phyloP scores from a whole-genome alignment of 2,888 invertebrate genomes.

The Balanococcus diminutus region DNA sequence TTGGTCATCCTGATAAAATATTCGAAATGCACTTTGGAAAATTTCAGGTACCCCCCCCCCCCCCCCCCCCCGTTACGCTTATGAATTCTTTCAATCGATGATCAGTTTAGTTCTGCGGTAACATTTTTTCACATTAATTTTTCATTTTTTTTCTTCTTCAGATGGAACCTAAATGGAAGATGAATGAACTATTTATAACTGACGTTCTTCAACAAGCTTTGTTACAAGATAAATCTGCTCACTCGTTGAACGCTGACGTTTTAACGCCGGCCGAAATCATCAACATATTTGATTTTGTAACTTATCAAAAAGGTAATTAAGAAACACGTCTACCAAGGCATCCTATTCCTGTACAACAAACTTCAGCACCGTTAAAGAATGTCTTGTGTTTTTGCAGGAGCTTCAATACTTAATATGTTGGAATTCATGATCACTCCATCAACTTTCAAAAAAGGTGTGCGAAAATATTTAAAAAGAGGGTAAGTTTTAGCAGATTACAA shows the following conservation, averaged over 20 bases:
- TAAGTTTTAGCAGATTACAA: background rate
- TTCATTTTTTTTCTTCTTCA: slow-evolving; percentile 6
- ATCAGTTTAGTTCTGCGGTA: too few relatives aligned
- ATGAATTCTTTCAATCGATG: too few relatives aligned
- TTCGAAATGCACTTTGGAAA: too few relatives aligned
- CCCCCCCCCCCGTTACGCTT: too few relatives aligned
- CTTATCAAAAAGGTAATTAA: slow-evolving; percentile 71
- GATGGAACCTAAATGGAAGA: slow-evolving; percentile 57
- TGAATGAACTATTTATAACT: slow-evolving; percentile 57
- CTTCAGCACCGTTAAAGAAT: background rate
- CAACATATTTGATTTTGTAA: slow-evolving; percentile 70
- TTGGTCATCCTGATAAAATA: too few relatives aligned
- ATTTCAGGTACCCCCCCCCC: too few relatives aligned
- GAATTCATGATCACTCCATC: slow-evolving; percentile 67
- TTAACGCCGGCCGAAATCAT: slow-evolving; percentile 67
- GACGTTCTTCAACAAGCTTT: slow-evolving; percentile 64
- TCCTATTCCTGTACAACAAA: background rate
- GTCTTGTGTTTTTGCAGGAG: slow-evolving; percentile 61
- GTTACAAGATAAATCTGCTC: slow-evolving; percentile 66
- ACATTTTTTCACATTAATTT: background rate
- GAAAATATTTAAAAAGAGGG: slow-evolving; percentile 62
- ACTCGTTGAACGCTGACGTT: slow-evolving; percentile 67
- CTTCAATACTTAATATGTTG: slow-evolving; percentile 72
- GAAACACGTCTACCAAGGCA: too few relatives aligned
- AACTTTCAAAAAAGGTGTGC: slow-evolving; percentile 66